Evolutionary conservation across 1,140 invertebrate genomes (phyloP).

Genomic region (Aricia agestis): DNA sequence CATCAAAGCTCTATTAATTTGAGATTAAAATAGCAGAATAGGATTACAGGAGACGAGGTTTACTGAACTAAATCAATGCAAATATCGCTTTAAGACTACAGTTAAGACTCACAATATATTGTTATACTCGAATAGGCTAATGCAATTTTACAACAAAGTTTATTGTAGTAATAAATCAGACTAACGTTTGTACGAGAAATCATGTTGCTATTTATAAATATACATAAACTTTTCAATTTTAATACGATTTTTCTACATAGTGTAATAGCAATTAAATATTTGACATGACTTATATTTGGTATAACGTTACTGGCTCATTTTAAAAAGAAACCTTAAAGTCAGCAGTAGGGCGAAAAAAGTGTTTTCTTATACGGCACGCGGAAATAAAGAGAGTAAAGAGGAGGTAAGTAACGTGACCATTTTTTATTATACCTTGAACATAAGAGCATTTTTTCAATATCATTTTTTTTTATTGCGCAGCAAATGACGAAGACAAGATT

Average conservation of each 20-base stretch:
- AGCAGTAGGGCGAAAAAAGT: neutral
- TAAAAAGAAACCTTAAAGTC: neutral
- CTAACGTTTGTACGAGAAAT: neutral
- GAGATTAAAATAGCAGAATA: neutral
- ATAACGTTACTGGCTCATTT: too few relatives aligned
- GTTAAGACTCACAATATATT: conserved; percentile 22
- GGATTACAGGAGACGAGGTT: conserved; percentile 4
- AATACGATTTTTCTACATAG: neutral
- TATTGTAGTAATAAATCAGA: neutral
- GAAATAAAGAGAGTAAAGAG: too few relatives aligned
- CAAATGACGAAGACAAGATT: too few relatives aligned
- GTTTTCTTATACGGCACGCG: neutral
- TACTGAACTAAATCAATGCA: conserved; percentile 35
- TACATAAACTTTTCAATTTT: neutral
- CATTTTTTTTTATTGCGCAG: too few relatives aligned
- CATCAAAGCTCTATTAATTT: too few relatives aligned
- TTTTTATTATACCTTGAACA: too few relatives aligned
- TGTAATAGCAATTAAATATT: neutral
- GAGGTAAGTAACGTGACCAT: too few relatives aligned
- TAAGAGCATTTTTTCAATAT: too few relatives aligned
- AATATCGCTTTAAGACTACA: conserved; percentile 28
- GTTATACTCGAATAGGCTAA: conserved; percentile 28
- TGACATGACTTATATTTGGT: neutral
- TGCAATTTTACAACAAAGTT: neutral
- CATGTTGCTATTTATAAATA: too few relatives aligned